phyloP scores from a whole-genome alignment of 2,113 vertebrate species.

The Etheostoma cragini region DNA sequence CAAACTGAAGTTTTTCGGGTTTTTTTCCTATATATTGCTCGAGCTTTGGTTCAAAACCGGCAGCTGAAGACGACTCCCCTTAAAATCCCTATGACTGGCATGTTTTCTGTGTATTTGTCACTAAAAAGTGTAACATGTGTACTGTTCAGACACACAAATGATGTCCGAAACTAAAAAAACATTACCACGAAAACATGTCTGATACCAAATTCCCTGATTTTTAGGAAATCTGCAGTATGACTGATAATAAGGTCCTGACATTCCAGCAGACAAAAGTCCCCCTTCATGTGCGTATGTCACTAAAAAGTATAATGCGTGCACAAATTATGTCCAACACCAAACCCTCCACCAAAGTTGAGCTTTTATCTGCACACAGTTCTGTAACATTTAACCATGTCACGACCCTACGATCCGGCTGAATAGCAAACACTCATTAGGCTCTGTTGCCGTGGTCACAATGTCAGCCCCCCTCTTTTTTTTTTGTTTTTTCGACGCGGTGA shows the following conservation, averaged over 20 bases:
- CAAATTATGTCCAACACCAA: neutral
- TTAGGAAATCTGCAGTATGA: neutral
- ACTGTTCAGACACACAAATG: neutral
- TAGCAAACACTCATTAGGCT: slow-evolving; percentile 59
- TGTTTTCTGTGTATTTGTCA: neutral
- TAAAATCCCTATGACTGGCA: neutral
- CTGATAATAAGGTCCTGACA: neutral
- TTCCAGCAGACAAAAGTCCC: neutral
- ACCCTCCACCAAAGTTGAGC: neutral
- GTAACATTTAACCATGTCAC: slow-evolving; percentile 14
- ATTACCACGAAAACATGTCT: too few species aligned
- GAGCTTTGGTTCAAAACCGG: slow-evolving; percentile 1
- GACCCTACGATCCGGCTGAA: slow-evolving; percentile 24
- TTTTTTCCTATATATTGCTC: slow-evolving; percentile 2
- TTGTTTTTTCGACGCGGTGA: slow-evolving; percentile 79
- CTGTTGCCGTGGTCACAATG: slow-evolving; percentile 66
- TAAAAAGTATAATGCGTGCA: neutral
- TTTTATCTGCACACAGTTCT: slow-evolving; percentile 15
- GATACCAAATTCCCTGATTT: too few species aligned
- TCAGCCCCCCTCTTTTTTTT: slow-evolving; percentile 72
- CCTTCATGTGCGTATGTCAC: neutral
- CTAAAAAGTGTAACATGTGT: neutral
- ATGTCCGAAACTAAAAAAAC: too few species aligned
- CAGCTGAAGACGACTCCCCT: slow-evolving; percentile 12
- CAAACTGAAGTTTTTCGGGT: neutral